These are phyloP conservation scores for Coelinius sp. DNA, from an alignment of 2,888 invertebrate genomes.

Conservation along the genomic window DNA sequence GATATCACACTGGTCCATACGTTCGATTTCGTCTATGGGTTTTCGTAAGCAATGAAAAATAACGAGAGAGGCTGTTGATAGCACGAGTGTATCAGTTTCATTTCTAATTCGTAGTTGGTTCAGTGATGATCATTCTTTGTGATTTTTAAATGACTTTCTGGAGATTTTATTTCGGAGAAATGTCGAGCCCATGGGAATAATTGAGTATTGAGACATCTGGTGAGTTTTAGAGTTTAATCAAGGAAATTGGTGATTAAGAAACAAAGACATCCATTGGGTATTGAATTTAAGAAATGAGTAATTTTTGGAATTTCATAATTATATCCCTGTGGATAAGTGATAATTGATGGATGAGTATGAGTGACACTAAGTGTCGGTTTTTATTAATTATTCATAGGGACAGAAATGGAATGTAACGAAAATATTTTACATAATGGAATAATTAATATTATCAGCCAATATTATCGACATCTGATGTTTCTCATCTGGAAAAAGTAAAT, in stretches of 20 bases:
- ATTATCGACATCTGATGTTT: constrained; percentile 15
- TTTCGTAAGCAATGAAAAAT: constrained; percentile 13
- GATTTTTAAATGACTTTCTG: neutral
- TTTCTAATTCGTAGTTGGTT: constrained; percentile 2
- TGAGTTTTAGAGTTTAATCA: constrained; percentile 15
- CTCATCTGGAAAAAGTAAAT: neutral
- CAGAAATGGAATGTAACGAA: neutral
- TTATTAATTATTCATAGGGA: neutral
- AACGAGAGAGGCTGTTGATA: constrained; percentile 15
- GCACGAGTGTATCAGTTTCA: constrained; percentile 11
- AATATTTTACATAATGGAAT: neutral
- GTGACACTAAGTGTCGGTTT: neutral
- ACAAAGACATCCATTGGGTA: neutral
- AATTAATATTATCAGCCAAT: neutral
- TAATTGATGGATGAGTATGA: neutral
- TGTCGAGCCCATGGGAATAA: neutral
- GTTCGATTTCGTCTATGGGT: neutral
- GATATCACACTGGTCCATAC: constrained; percentile 15
- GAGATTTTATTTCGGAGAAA: neutral
- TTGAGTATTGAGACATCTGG: neutral
- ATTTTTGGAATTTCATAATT: neutral
- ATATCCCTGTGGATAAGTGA: neutral
- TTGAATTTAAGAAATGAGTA: neutral
- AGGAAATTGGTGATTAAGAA: neutral
- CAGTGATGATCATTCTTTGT: neutral